Percentiles rank a stretch among this genome's conserved stretches.
Conservation (phyloP, 2,888 invertebrate species). For the Epicampocera succincta region DNA sequence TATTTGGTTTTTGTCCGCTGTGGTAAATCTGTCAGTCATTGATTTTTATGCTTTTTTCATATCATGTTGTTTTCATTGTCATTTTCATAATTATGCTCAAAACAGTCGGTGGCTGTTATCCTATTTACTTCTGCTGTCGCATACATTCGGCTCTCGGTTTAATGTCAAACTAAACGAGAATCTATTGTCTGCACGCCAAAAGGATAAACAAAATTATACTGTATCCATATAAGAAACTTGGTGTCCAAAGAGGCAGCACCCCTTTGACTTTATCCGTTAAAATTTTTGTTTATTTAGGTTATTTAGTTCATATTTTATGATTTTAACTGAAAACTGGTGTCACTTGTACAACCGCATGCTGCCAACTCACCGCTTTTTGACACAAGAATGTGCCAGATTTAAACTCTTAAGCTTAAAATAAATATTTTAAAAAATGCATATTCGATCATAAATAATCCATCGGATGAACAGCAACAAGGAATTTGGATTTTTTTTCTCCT, state of each 20-base stretch:
- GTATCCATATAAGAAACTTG: neutral
- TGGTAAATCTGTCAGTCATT: constrained; percentile 12
- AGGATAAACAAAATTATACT: neutral
- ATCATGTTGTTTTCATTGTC: constrained; percentile 31
- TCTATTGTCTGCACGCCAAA: neutral
- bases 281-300: constrained; percentile 54
- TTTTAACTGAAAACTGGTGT: constrained; percentile 21
- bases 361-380: constrained; percentile 6
- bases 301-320: constrained; percentile 43
- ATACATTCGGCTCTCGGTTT: constrained; percentile 44
- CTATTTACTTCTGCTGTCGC: constrained; percentile 9
- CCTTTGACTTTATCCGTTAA: constrained; percentile 55
- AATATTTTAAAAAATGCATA: constrained; percentile 65
- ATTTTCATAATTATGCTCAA: constrained; percentile 24
- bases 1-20: constrained; percentile 1
- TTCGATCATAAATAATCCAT: constrained; percentile 64
- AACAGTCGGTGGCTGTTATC: neutral
- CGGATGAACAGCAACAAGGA: constrained; percentile 40
- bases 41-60: constrained; percentile 7
- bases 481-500: constrained; percentile 26
- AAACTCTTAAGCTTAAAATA: constrained; percentile 64
- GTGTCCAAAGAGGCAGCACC: constrained; percentile 17
- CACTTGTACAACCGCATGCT: constrained; percentile 30
- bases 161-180: constrained; percentile 25
- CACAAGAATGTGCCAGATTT: constrained; percentile 53